phyloP scores from a whole-genome alignment of 1,140 invertebrate genomes.

The Danaus plexippus region DNA sequence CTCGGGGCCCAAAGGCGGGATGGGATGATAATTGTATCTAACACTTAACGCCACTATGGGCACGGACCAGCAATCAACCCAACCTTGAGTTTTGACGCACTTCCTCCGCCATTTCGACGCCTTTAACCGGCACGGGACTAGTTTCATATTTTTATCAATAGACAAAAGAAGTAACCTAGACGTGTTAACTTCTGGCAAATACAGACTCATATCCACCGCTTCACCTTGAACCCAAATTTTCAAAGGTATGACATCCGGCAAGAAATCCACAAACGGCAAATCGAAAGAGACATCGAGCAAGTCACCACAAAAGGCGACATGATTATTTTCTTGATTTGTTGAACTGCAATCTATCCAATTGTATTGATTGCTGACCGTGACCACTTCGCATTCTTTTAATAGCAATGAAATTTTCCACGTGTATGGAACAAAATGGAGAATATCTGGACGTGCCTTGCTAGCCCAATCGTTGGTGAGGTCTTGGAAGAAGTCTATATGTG shows the following conservation, averaged over 20 bases:
- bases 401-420: constrained; percentile 94
- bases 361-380: constrained; percentile 95
- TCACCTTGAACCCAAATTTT: constrained; percentile 96
- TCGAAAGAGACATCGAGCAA: constrained; percentile 93
- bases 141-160: constrained; percentile 91
- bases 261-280: constrained; percentile 92
- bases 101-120: constrained; percentile 87
- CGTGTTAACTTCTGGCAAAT: constrained; percentile 92
- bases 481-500: constrained; percentile 96
- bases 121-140: constrained; percentile 75
- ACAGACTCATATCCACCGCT: constrained; percentile 90
- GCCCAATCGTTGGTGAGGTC: constrained; percentile 98
- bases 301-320: constrained; percentile 94
- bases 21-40: constrained; percentile 92
- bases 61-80: constrained; percentile 97
- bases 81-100: constrained; percentile 84
- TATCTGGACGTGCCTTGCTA: constrained; percentile 89
- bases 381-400: constrained; percentile 95
- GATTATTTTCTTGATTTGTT: constrained; percentile 94
- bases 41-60: constrained; percentile 94
- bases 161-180: constrained; percentile 86
- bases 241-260: constrained; percentile 88
- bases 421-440: constrained; percentile 96
- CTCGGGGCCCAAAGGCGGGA: constrained; percentile 86
- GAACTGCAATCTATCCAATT: constrained; percentile 99